Conservation (phyloP, 1,140 invertebrate species). For the Calephelis virginiensis region DNA sequence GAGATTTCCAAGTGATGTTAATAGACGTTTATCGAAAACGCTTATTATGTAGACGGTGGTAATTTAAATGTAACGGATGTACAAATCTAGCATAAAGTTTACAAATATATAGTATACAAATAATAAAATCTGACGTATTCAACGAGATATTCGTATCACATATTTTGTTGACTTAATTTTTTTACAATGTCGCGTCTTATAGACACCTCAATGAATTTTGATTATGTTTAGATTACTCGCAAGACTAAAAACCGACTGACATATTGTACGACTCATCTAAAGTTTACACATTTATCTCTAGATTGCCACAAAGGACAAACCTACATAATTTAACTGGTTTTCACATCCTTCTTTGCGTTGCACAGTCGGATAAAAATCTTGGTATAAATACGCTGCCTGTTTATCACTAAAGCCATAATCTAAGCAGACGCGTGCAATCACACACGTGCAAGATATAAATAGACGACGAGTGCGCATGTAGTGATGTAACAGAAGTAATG, state of each 20-base stretch:
- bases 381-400: conserved; percentile 3
- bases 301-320: too few relatives aligned
- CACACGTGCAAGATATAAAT: conserved; percentile 70
- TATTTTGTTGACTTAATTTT: too few relatives aligned
- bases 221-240: too few relatives aligned
- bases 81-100: neutral
- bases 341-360: neutral
- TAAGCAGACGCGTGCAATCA: conserved; percentile 48
- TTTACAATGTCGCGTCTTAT: too few relatives aligned
- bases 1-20: conserved; percentile 2
- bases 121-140: too few relatives aligned
- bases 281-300: too few relatives aligned
- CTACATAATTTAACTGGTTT: too few relatives aligned
- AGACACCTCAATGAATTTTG: too few relatives aligned
- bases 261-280: too few relatives aligned
- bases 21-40: neutral
- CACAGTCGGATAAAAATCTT: neutral
- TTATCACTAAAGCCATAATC: conserved; percentile 20
- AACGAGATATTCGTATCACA: too few relatives aligned
- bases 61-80: conserved; percentile 1
- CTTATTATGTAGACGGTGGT: neutral
- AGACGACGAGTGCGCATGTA: conserved; percentile 56
- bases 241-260: too few relatives aligned
- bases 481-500: conserved; percentile 55
- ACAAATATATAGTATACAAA: too few relatives aligned